A percentile compares a stretch with the other conserved stretches of the same genome.
These are phyloP conservation scores for Leptodactylus fuscus DNA, from an alignment of 2,113 vertebrate species.

Conservation along the genomic window DNA sequence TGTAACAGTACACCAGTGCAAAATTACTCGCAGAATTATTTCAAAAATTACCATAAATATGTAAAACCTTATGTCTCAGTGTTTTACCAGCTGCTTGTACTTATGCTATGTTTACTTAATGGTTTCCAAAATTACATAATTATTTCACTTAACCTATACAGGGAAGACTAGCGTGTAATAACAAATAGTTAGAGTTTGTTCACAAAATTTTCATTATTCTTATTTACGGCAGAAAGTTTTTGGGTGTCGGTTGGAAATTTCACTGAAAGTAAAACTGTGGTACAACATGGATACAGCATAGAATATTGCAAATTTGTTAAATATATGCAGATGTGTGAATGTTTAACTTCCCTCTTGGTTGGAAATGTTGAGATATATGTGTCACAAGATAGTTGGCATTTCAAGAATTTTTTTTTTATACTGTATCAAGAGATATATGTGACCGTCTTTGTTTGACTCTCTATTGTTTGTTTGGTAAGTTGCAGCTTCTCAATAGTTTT, in stretches of 20 bases:
- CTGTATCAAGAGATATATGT: too few species aligned
- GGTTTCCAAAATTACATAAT: conserved; percentile 41
- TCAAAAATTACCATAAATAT: conserved; percentile 49
- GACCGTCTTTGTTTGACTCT: too few species aligned
- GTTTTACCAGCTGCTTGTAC: conserved; percentile 48
- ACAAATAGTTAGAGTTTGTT: conserved; percentile 15
- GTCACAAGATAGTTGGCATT: too few species aligned
- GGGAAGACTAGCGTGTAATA: not conserved
- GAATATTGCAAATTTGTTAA: too few species aligned
- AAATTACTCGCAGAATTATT: conserved; percentile 38
- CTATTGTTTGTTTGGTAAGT: too few species aligned
- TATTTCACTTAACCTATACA: conserved; percentile 44
- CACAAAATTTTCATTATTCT: conserved; percentile 14
- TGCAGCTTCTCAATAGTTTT: too few species aligned
- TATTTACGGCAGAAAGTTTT: not conserved
- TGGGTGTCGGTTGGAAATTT: not conserved
- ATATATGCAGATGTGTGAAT: too few species aligned
- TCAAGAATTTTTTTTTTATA: too few species aligned
- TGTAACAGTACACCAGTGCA: conserved; percentile 29
- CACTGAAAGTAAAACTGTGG: not conserved
- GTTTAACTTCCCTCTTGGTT: too few species aligned
- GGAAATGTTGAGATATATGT: too few species aligned
- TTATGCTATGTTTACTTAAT: conserved; percentile 48
- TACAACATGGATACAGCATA: too few species aligned
- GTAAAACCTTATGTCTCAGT: conserved; percentile 41